Evolutionary conservation across 2,113 vertebrate species (phyloP).

Genomic region (Pseudolaguvia tuberculata): DNA sequence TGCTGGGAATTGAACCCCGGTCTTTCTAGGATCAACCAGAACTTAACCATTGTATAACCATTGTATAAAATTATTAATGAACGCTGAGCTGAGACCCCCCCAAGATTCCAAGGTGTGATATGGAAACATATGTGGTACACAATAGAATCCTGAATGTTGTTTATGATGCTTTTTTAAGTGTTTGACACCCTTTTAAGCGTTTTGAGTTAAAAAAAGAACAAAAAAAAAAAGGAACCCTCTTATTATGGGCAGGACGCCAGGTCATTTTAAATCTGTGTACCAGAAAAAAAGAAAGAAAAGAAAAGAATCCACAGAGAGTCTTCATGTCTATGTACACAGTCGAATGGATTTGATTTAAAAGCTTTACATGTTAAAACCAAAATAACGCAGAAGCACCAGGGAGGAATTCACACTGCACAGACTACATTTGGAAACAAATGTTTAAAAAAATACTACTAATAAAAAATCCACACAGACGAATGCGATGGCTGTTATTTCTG

Average conservation of each 20-base stretch:
- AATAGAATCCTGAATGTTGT: too few relatives aligned
- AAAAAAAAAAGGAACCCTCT: conserved; percentile 56
- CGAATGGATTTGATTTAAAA: conserved; percentile 54
- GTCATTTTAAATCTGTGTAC: conserved; percentile 61
- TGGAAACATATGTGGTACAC: too few relatives aligned
- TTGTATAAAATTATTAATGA: too few relatives aligned
- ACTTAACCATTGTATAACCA: too few relatives aligned
- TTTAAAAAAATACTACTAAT: not conserved
- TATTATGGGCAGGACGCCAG: conserved; percentile 53
- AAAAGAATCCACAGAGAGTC: conserved; percentile 19
- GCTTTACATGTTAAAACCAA: conserved; percentile 17
- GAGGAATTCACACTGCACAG: not conserved
- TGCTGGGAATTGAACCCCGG: too few relatives aligned
- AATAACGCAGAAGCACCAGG: conserved; percentile 20
- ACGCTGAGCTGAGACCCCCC: too few relatives aligned
- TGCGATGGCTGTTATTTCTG: conserved; percentile 33
- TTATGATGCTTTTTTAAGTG: not conserved
- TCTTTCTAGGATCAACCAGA: too few relatives aligned
- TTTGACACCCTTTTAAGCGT: too few relatives aligned
- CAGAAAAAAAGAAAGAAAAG: conserved; percentile 53
- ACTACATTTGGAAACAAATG: not conserved
- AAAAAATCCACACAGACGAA: not conserved
- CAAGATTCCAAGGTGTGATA: too few relatives aligned
- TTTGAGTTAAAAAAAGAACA: conserved; percentile 52
- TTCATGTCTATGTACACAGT: conserved; percentile 55